Base-by-base conservation (phyloP, 2,113 vertebrate genomes). In the Cygnus buccinator region DNA sequence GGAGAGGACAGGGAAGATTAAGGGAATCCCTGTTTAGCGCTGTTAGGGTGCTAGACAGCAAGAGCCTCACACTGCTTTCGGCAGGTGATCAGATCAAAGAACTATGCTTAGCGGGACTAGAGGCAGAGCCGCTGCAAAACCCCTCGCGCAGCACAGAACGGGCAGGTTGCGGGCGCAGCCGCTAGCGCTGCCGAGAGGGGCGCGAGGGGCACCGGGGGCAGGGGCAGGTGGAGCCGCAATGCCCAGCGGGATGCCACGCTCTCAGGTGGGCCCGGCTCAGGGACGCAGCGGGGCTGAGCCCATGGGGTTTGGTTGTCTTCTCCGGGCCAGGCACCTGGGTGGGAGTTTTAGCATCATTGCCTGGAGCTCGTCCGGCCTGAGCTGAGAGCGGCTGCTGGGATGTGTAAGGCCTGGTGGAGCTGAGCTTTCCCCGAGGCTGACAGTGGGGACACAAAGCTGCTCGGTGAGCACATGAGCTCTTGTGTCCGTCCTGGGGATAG, bases 61-160 rank as follows among this genome's bases (percentile, higher is more conserved):
- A 41, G 75, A 79, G n/a, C 65, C 65, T 57, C 73, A 3, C 28
- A 0, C 26, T 11, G 71, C 29, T 85, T 82, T 70, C 0, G 0
- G 66, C 65, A 84, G 87, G 81, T 82, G 81, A 95, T 72, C 50
- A 71, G n/a, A 89, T 89, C 91, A 93, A 85, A 91, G 84, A 37
- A 22, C 9, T 31, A 65, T 25, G 23, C 43, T 65, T 18, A 16
- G 62, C 70, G 67, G 48, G 37, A 50, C n/a, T 8, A 55, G 44
- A 90, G 63, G 31, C 16, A 20, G 59, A 94, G 73, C 62, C 1
- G 0, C 80, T 74, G 10, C 20, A 39, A 88, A 84, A 83, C 37
- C 83, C 63, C 39, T 83, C 41, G 67, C 12, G n/a, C 4, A 1
- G 6, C 1, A 2, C 54, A 33, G 57, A 68, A 73, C 3, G 1